Percentiles rank a stretch among this genome's conserved stretches.
Conservation (phyloP, 2,888 invertebrate genomes). For the Spialia ferax region DNA sequence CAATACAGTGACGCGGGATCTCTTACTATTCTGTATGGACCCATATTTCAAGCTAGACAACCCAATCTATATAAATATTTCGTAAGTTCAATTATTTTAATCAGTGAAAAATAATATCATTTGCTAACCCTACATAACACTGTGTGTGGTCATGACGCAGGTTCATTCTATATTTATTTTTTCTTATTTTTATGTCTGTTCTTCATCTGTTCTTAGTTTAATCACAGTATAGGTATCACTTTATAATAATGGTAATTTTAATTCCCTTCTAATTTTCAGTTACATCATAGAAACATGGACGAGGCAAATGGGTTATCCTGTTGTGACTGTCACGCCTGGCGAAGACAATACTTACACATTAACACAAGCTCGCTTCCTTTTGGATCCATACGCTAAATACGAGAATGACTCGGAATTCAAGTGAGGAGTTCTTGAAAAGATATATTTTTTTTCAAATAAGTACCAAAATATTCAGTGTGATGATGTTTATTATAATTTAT, state of each 20-base stretch:
- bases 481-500: too few species aligned
- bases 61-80: constrained; percentile 79
- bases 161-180: too few species aligned
- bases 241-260: background rate
- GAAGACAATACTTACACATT: constrained; percentile 83
- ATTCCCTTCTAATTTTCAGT: constrained; percentile 57
- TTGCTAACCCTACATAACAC: too few species aligned
- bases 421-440: constrained; percentile 66
- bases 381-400: constrained; percentile 88
- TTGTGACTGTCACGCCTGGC: constrained; percentile 87
- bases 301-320: constrained; percentile 95
- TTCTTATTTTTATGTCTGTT: too few species aligned
- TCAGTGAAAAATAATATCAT: background rate
- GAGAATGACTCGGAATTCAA: constrained; percentile 79
- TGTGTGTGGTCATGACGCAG: too few species aligned
- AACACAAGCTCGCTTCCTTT: constrained; percentile 92
- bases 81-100: constrained; percentile 59
- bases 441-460: background rate
- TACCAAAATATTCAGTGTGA: too few species aligned
- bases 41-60: constrained; percentile 78
- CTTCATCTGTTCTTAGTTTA: too few species aligned
- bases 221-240: too few species aligned
- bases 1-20: constrained; percentile 93
- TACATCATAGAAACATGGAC: constrained; percentile 96
- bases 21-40: constrained; percentile 89